Evolutionary conservation across 2,888 invertebrate genomes (phyloP), one percentile per base, ranked within the genome.

Genomic region (Trypoxylon attenuatum): DNA sequence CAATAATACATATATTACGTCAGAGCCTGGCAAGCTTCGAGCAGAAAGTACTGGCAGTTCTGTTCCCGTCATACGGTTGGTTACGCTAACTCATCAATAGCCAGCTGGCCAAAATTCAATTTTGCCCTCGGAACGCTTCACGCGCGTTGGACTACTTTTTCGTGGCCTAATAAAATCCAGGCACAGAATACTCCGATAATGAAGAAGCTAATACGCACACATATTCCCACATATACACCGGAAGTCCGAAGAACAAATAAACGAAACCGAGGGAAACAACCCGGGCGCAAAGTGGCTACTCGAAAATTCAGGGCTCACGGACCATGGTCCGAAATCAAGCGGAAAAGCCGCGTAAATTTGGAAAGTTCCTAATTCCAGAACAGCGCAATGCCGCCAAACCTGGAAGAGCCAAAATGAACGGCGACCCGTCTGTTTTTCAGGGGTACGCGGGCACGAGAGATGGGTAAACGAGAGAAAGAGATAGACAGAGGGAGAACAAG

Each of bases 331-430:
- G 33, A 13, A 13, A 13, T 33, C 5, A 8, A 33, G 33, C 33
- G 10, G 21, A 27, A 8, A 13, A 18, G 23, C 53, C 15, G 21
- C 21, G 8, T 8, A 33, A 46, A 23, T 27, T 45, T 45, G 10
- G 22, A 16, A 54, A 46, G 39, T 38, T 42, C 43, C 22, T 39
- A 29, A 15, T 45, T 38, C 22, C 18, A 29, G 18, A 43, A 33
- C 5, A 18, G 33, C 33, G 33, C n/a, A 13, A 33, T 2, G 1
- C 33, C 3, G 33, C n/a, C 33, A 10, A 33, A 10, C 19, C 15
- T 16, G 13, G 16, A 10, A 13, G 10, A 21, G 27, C 22, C 19
- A 8, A 16, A 42, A 19, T 15, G 42, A n/a, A 27, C 47, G 19
- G 5, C 2, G 10, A n/a, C 18, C 27, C 13, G 33, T 33, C 33